Percentiles rank a stretch among this genome's conserved stretches.
Evolutionary conservation across 1,140 invertebrate genomes (phyloP).

Genomic region (Galendromus occidentalis): DNA sequence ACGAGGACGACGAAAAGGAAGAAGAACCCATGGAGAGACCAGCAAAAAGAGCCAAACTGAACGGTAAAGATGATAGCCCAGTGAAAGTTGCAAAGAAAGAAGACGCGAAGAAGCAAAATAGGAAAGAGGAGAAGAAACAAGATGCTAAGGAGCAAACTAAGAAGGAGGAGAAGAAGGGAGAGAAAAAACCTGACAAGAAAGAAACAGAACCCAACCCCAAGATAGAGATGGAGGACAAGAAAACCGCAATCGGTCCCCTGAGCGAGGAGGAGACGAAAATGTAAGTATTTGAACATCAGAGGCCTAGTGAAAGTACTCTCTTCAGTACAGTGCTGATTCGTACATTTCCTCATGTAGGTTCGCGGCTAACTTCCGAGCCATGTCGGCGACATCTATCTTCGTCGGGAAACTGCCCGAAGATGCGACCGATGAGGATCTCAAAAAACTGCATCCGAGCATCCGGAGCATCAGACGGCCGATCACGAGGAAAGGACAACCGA

Average conservation of each 20-base stretch:
- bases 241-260: neutral
- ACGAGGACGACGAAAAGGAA: slow-evolving; percentile 14
- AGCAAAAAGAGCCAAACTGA: neutral
- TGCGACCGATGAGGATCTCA: neutral
- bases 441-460: neutral
- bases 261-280: neutral
- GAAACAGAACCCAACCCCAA: no score
- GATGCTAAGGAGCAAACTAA: neutral
- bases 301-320: no score
- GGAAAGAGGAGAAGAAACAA: no score
- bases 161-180: neutral
- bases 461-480: neutral
- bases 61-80: neutral
- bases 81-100: neutral
- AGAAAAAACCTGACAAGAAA: neutral
- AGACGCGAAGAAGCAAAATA: neutral
- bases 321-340: no score
- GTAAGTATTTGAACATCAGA: neutral
- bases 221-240: neutral
- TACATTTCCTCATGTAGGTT: no score
- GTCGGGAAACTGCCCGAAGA: neutral
- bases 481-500: neutral
- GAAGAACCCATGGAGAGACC: slow-evolving; percentile 1
- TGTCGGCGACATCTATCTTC: neutral
- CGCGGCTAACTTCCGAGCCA: neutral